Percentiles rank a stretch among this genome's conserved stretches.
Conservation (phyloP, 2,888 invertebrate species). For the Epinotia demarniana region DNA sequence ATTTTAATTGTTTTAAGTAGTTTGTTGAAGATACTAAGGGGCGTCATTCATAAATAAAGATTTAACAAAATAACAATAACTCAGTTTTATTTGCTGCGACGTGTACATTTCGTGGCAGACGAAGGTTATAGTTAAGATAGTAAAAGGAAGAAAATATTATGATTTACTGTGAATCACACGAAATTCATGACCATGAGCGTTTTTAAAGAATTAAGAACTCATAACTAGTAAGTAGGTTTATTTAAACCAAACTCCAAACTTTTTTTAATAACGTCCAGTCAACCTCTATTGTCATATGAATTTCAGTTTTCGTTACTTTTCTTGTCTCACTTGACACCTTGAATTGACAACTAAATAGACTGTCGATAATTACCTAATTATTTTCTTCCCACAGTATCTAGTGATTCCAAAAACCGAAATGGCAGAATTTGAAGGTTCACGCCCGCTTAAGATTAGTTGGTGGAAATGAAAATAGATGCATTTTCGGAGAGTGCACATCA, state of each 20-base stretch:
- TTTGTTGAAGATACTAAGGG: not conserved
- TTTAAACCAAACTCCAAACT: not conserved
- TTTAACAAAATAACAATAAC: not conserved
- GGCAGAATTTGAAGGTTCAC: not conserved
- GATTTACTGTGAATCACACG: too few relatives aligned
- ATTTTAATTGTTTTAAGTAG: not conserved
- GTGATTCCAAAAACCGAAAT: not conserved
- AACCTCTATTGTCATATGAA: not conserved
- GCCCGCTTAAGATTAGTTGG: too few relatives aligned
- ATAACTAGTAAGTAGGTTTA: not conserved
- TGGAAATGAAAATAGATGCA: too few relatives aligned
- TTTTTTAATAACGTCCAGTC: not conserved
- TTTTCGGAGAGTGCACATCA: too few relatives aligned
- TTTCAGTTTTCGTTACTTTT: too few relatives aligned
- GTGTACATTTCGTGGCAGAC: too few relatives aligned
- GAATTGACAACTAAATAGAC: not conserved
- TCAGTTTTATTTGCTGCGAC: not conserved
- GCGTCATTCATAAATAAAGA: not conserved
- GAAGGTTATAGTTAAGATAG: too few relatives aligned
- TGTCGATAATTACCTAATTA: too few relatives aligned
- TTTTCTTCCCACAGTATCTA: too few relatives aligned
- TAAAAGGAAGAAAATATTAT: too few relatives aligned
- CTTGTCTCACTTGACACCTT: not conserved
- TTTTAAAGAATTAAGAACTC: too few relatives aligned
- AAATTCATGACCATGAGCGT: too few relatives aligned